Percentiles rank a stretch among this genome's conserved stretches.
phyloP scores from a whole-genome alignment of 1,140 invertebrate species.

The Caenorhabditis latens region DNA sequence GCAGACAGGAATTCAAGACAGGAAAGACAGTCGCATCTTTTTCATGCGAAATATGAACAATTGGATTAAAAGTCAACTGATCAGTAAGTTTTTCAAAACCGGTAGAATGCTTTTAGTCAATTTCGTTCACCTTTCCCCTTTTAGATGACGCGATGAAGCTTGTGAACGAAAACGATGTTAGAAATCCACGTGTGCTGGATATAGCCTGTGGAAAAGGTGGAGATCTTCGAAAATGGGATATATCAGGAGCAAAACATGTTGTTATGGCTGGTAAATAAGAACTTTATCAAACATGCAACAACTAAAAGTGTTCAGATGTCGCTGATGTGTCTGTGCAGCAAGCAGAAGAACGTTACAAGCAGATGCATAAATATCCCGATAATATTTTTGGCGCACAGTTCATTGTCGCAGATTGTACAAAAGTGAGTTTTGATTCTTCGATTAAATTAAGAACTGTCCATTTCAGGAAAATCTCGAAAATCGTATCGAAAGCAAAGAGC shows the following conservation, averaged over 20 bases:
- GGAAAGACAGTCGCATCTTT: slow-evolving; percentile 90
- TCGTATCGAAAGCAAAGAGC: slow-evolving; percentile 84
- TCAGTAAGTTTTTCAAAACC: slow-evolving; percentile 80
- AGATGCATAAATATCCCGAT: slow-evolving; percentile 77
- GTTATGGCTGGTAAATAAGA: slow-evolving; percentile 84
- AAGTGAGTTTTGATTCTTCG: slow-evolving; percentile 79
- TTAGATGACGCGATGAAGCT: slow-evolving; percentile 41
- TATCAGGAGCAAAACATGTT: slow-evolving; percentile 86
- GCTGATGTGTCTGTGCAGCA: slow-evolving; percentile 91
- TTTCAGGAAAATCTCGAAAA: slow-evolving; percentile 82
- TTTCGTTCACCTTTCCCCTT: background rate
- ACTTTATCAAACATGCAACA: slow-evolving; percentile 36
- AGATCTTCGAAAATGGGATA: slow-evolving; percentile 94
- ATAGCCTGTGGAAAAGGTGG: slow-evolving; percentile 92
- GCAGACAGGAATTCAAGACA: slow-evolving; percentile 85
- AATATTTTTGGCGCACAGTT: slow-evolving; percentile 84
- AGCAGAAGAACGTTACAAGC: slow-evolving; percentile 81
- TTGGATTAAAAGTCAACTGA: slow-evolving; percentile 96
- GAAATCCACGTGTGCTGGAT: slow-evolving; percentile 80
- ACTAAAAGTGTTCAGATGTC: slow-evolving; percentile 83
- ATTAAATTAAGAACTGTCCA: background rate
- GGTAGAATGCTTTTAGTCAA: background rate
- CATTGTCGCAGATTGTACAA: slow-evolving; percentile 84
- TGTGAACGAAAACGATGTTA: slow-evolving; percentile 82
- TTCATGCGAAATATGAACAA: slow-evolving; percentile 97